phyloP scores from a whole-genome alignment of 2,797 vertebrate genomes.

The Molossus molossus region DNA sequence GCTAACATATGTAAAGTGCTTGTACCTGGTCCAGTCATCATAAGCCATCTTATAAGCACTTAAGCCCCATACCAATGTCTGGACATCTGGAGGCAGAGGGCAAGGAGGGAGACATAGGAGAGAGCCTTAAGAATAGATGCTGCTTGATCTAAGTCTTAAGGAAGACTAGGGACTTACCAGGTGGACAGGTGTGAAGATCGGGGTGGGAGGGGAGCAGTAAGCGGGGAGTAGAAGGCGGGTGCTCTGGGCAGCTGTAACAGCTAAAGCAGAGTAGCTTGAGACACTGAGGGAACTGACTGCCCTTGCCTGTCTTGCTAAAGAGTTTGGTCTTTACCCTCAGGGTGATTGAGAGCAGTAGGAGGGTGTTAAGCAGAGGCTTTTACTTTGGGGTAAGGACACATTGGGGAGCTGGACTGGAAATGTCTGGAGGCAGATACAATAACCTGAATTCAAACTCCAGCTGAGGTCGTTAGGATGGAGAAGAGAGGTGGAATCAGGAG shows the following conservation, averaged over 20 bases:
- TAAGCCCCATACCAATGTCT: neutral
- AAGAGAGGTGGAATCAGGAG: neutral
- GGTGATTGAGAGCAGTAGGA: neutral
- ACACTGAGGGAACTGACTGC: neutral
- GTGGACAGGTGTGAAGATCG: neutral
- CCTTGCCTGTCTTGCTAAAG: neutral
- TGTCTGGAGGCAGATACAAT: neutral
- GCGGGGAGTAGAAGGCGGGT: neutral
- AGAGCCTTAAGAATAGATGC: neutral
- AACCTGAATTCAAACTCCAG: neutral
- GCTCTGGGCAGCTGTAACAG: neutral
- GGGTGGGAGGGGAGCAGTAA: neutral
- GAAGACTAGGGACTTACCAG: neutral
- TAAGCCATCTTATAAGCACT: neutral
- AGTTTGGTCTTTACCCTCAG: conserved; percentile 26
- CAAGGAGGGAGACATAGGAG: neutral
- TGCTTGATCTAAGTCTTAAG: neutral
- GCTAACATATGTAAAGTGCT: neutral
- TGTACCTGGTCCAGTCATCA: neutral
- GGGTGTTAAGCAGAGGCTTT: neutral
- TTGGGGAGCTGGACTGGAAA: neutral
- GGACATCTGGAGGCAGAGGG: neutral
- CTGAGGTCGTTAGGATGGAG: neutral
- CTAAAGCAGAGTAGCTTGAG: neutral
- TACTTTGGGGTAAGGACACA: neutral